Evolutionary conservation across 2,113 vertebrate genomes (phyloP).

Genomic region (Microtus pennsylvanicus): DNA sequence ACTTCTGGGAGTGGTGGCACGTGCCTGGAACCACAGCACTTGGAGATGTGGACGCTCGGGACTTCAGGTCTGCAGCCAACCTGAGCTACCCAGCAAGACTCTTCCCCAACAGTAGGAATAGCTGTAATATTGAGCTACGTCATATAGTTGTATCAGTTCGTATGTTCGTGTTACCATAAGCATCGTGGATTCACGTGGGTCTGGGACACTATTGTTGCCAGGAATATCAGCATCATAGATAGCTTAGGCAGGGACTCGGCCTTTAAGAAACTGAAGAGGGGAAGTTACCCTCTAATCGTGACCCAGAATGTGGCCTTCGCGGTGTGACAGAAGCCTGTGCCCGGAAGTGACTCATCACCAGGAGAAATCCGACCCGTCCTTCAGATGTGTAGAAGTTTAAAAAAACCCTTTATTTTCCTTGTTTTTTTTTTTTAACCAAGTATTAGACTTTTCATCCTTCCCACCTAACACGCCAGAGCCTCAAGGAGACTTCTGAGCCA

Average conservation of each 20-base stretch:
- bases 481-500: conserved; percentile 33
- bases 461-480: conserved; percentile 20
- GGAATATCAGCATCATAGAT: background rate
- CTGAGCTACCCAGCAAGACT: background rate
- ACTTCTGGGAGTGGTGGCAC: background rate
- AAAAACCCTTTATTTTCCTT: conserved; percentile 24
- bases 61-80: background rate
- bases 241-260: background rate
- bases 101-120: background rate
- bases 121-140: background rate
- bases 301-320: background rate
- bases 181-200: rapidly evolving
- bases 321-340: background rate
- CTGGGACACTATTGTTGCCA: background rate
- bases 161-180: too few species aligned
- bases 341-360: conserved; percentile 55
- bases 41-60: rapidly evolving
- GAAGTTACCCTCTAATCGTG: background rate
- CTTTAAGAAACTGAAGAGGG: background rate
- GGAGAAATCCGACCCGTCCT: conserved; percentile 71
- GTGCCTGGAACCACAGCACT: background rate
- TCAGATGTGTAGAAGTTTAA: conserved; percentile 68
- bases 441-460: conserved; percentile 52
- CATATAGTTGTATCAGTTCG: background rate
- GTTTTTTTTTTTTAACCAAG: background rate